Evolutionary conservation across 2,888 invertebrate species (phyloP).

Genomic region (Labia minor): DNA sequence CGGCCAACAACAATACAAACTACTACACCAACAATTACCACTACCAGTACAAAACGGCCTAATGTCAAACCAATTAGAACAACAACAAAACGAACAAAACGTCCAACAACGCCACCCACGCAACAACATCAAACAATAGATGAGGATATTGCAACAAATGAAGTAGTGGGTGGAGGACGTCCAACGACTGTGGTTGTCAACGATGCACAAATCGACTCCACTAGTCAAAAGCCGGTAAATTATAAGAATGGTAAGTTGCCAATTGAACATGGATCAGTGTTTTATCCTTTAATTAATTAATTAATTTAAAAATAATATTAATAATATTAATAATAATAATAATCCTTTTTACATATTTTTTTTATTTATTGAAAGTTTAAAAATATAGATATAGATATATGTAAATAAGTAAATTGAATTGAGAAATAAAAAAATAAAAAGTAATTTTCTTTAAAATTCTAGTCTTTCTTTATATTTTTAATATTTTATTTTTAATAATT

Average conservation of each 20-base stretch:
- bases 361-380: too few species aligned
- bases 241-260: conserved; percentile 37
- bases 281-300: conserved; percentile 19
- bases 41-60: conserved; percentile 31
- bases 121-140: not conserved
- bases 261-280: conserved; percentile 21
- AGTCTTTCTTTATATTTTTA: too few species aligned
- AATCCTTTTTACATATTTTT: too few species aligned
- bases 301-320: too few species aligned
- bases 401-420: too few species aligned
- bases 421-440: too few species aligned
- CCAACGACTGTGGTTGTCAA: conserved; percentile 23
- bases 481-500: too few species aligned
- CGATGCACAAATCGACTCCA: conserved; percentile 29
- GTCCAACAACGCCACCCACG: conserved; percentile 18
- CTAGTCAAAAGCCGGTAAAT: conserved; percentile 30
- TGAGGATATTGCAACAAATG: conserved; percentile 23
- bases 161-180: conserved; percentile 25
- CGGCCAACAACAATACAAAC: not conserved
- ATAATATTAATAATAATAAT: too few species aligned
- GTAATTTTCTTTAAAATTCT: too few species aligned
- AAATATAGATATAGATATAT: too few species aligned
- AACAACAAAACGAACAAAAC: conserved; percentile 31
- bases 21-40: conserved; percentile 29
- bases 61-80: conserved; percentile 30